Conservation (phyloP, 2,888 invertebrate species). For the Philopedon plagiatum region DNA sequence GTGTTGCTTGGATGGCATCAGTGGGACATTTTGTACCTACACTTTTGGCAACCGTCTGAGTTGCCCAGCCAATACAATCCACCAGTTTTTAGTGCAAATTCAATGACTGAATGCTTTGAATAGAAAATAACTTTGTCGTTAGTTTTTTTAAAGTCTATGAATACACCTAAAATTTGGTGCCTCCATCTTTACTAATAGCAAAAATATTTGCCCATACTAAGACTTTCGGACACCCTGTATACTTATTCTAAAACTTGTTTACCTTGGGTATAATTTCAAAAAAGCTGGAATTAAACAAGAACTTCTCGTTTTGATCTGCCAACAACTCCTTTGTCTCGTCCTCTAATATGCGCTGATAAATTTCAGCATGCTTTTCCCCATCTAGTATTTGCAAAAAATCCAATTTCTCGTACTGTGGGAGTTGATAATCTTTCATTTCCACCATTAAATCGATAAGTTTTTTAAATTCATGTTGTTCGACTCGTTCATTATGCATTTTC, state of each 20-base stretch:
- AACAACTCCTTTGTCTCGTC: conserved; percentile 65
- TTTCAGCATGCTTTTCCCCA: conserved; percentile 60
- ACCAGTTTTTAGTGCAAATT: too few species aligned
- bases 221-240: too few species aligned
- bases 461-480: conserved; percentile 63
- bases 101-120: too few species aligned
- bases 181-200: too few species aligned
- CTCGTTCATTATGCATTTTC: conserved; percentile 71
- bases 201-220: too few species aligned
- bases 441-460: conserved; percentile 53
- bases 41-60: too few species aligned
- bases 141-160: too few species aligned
- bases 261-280: conserved; percentile 55
- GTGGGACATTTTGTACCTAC: too few species aligned
- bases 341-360: conserved; percentile 67
- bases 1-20: too few species aligned
- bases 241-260: conserved; percentile 10
- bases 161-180: too few species aligned
- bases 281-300: conserved; percentile 59
- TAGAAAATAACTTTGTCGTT: too few species aligned
- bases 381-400: conserved; percentile 62
- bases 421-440: conserved; percentile 61
- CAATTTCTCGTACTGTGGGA: conserved; percentile 56
- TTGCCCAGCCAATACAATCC: too few species aligned
- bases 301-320: conserved; percentile 56